These are phyloP conservation scores for Mustela nigripes DNA, from an alignment of 2,113 vertebrate species.

Conservation along the genomic window DNA sequence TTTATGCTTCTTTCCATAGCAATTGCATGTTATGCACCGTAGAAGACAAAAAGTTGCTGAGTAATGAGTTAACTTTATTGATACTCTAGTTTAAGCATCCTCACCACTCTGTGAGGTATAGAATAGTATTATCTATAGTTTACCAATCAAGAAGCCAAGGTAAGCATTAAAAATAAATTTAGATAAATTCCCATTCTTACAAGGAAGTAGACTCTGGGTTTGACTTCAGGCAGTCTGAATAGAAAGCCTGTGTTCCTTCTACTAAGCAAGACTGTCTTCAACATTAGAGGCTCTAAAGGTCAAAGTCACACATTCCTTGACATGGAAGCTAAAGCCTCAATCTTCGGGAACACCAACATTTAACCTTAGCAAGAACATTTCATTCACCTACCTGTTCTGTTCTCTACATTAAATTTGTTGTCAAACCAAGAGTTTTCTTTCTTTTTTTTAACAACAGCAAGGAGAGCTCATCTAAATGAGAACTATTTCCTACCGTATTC, in stretches of 20 bases:
- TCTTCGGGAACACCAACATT: background rate
- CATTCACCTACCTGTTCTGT: background rate
- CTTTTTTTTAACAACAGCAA: background rate
- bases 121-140: background rate
- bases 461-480: background rate
- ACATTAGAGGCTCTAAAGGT: background rate
- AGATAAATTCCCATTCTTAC: background rate
- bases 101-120: background rate
- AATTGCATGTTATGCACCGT: background rate
- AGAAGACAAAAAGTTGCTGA: background rate
- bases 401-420: background rate
- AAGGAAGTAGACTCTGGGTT: background rate
- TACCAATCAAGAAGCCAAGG: background rate
- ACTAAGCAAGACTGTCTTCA: background rate
- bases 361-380: background rate
- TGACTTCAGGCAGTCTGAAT: background rate
- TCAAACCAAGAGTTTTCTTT: background rate
- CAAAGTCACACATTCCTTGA: background rate
- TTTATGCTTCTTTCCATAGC: background rate
- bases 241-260: background rate
- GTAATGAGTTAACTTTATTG: background rate
- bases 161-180: slow-evolving; percentile 3
- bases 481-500: background rate
- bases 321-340: background rate
- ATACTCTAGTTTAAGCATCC: background rate